Conservation (phyloP, 2,888 invertebrate genomes). For the Tetanocera ferruginea region DNA sequence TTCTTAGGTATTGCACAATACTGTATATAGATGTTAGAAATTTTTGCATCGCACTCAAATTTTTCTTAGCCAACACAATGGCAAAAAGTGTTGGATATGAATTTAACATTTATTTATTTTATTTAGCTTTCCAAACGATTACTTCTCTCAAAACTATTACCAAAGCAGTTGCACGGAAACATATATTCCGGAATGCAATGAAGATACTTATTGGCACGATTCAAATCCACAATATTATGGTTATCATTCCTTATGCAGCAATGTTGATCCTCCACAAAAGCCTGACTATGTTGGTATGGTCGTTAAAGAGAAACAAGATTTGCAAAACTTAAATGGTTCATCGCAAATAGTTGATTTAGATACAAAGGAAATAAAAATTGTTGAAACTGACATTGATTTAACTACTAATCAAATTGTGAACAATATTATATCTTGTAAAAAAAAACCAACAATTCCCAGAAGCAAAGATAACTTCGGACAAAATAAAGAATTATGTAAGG, state of each 20-base stretch:
- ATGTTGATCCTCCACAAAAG: slow-evolving; percentile 51
- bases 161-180: slow-evolving; percentile 45
- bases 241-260: slow-evolving; percentile 39
- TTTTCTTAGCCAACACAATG: too few species aligned
- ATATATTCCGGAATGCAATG: slow-evolving; percentile 49
- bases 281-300: slow-evolving; percentile 62
- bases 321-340: slow-evolving; percentile 60
- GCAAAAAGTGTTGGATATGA: neutral
- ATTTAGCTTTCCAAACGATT: slow-evolving; percentile 28
- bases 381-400: slow-evolving; percentile 62
- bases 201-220: slow-evolving; percentile 58
- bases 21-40: too few species aligned
- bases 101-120: slow-evolving; percentile 13
- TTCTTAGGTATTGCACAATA: too few species aligned
- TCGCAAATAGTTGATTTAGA: slow-evolving; percentile 68
- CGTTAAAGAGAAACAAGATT: slow-evolving; percentile 56
- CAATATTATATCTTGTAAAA: slow-evolving; percentile 27
- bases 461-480: slow-evolving; percentile 31
- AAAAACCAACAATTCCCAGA: slow-evolving; percentile 40
- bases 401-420: slow-evolving; percentile 31
- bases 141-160: slow-evolving; percentile 51
- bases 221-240: slow-evolving; percentile 51
- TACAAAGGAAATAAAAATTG: slow-evolving; percentile 69
- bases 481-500: slow-evolving; percentile 38
- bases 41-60: too few species aligned